phyloP scores from a whole-genome alignment of 2,888 invertebrate species.

The Hypomecis punctinalis region DNA sequence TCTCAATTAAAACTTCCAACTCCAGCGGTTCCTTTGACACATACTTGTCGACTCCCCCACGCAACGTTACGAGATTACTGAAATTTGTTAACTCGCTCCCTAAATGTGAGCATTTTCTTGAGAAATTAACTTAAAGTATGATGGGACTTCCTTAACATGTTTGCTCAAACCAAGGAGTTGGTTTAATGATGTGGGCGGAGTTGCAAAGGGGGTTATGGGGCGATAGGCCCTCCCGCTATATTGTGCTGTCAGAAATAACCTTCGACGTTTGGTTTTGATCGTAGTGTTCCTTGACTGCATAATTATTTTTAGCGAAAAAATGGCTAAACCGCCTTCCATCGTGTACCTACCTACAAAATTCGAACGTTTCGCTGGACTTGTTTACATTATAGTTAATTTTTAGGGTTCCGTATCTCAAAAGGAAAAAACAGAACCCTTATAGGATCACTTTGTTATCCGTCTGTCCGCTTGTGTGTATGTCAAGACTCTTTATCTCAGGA shows the following conservation, averaged over 20 bases:
- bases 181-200: slow-evolving; percentile 18
- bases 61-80: slow-evolving; percentile 23
- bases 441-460: too few species aligned
- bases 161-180: slow-evolving; percentile 23
- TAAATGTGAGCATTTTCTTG: slow-evolving; percentile 28
- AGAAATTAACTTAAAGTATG: slow-evolving; percentile 39
- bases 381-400: too few species aligned
- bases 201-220: not conserved
- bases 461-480: too few species aligned
- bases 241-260: slow-evolving; percentile 1
- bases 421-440: too few species aligned
- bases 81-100: slow-evolving; percentile 23
- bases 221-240: not conserved
- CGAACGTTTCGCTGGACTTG: too few species aligned
- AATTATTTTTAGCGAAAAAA: too few species aligned
- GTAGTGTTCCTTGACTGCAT: too few species aligned
- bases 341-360: too few species aligned
- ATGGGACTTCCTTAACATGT: slow-evolving; percentile 34
- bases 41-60: slow-evolving; percentile 23
- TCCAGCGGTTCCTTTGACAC: slow-evolving; percentile 27
- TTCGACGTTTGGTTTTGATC: not conserved
- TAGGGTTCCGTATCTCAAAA: too few species aligned
- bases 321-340: too few species aligned
- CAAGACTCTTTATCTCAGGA: too few species aligned
- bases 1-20: slow-evolving; percentile 14